A percentile compares a stretch with the other conserved stretches of the same genome.
These are phyloP conservation scores for Brachionus manjavacas DNA, from an alignment of 1,140 invertebrate genomes.

Conservation along the genomic window DNA sequence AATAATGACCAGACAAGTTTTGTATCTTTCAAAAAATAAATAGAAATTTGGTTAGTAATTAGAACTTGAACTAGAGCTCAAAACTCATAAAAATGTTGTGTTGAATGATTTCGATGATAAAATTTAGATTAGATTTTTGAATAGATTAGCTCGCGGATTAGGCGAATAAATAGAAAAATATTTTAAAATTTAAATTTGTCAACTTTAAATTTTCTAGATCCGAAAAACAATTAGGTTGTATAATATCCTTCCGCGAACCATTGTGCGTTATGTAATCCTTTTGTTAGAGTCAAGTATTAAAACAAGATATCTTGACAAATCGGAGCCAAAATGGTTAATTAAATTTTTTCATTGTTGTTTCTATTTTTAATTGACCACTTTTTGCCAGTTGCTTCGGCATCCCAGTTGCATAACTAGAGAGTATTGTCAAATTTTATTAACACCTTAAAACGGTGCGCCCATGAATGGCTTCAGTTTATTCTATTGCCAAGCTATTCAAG, in stretches of 20 bases:
- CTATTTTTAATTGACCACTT: neutral
- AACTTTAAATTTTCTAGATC: neutral
- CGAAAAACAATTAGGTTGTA: neutral
- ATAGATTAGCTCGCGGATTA: neutral
- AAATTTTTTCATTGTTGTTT: neutral
- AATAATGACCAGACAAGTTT: neutral
- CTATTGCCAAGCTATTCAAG: neutral
- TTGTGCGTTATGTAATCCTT: neutral
- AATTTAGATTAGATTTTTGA: constrained; percentile 1
- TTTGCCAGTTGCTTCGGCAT: neutral
- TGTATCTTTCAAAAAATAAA: neutral
- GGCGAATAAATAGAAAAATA: neutral
- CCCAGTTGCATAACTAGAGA: neutral
- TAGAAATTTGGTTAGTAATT: neutral
- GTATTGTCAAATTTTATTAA: neutral
- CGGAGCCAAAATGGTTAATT: neutral
- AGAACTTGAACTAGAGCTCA: neutral
- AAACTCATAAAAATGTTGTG: neutral
- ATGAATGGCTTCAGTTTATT: neutral
- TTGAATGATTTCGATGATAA: neutral
- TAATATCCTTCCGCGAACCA: neutral
- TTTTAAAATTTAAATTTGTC: neutral
- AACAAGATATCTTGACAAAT: neutral
- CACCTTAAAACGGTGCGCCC: neutral
- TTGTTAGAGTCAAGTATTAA: neutral